Conservation (phyloP, 2,888 invertebrate species). For the Andrena camellia region DNA sequence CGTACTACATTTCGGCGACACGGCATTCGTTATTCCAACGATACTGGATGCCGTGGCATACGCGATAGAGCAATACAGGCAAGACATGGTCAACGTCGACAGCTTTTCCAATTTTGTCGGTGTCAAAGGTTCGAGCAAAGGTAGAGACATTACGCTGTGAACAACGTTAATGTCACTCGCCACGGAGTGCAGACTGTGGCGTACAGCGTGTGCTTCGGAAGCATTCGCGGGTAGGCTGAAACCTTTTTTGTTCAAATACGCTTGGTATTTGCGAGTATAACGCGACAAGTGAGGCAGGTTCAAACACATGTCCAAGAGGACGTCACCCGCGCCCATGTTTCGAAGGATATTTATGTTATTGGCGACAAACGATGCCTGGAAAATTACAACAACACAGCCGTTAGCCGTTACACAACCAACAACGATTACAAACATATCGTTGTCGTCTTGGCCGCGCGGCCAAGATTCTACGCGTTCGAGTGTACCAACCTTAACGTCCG, state of each 20-base stretch:
- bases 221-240: constrained; percentile 89
- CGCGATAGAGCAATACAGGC: constrained; percentile 92
- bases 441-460: not conserved
- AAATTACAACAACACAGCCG: constrained; percentile 18
- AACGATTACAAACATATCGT: not conserved
- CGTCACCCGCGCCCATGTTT: constrained; percentile 93
- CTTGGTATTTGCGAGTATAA: constrained; percentile 88
- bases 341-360: constrained; percentile 93
- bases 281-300: constrained; percentile 90
- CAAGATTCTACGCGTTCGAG: too few relatives aligned
- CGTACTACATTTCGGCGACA: constrained; percentile 87
- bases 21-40: constrained; percentile 87
- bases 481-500: constrained; percentile 85
- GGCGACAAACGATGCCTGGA: constrained; percentile 91
- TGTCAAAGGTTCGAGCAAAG: constrained; percentile 95
- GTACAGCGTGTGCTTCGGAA: constrained; percentile 91
- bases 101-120: constrained; percentile 93
- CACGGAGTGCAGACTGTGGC: constrained; percentile 91
- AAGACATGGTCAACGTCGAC: constrained; percentile 93
- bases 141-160: constrained; percentile 93
- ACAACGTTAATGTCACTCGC: constrained; percentile 94
- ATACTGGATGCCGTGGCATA: constrained; percentile 89
- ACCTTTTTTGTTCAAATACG: constrained; percentile 89
- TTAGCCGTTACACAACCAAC: not conserved
- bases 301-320: constrained; percentile 93